phyloP scores from a whole-genome alignment of 2,888 invertebrate species.

The Danaus chrysippus region DNA sequence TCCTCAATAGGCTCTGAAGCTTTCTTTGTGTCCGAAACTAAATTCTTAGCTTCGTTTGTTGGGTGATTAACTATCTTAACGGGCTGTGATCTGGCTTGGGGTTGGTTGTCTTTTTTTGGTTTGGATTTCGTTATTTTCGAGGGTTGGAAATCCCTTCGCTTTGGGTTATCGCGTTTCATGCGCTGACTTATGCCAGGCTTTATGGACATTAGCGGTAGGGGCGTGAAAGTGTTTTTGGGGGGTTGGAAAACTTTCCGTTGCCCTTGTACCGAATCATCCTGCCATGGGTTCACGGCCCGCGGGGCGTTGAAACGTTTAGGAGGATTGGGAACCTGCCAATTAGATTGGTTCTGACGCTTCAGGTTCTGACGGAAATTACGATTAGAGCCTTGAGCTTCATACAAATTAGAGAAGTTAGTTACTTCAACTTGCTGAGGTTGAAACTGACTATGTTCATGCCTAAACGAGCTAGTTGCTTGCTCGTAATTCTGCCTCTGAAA shows the following conservation, averaged over 20 bases:
- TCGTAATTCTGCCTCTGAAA: constrained; percentile 55
- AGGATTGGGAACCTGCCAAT: constrained; percentile 36
- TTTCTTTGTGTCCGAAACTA: constrained; percentile 17
- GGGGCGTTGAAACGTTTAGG: constrained; percentile 42
- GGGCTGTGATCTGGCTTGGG: constrained; percentile 32
- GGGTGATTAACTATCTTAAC: constrained; percentile 37
- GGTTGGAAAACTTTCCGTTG: constrained; percentile 15
- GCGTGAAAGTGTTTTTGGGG: constrained; percentile 12
- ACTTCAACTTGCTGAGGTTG: constrained; percentile 11
- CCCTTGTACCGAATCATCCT: constrained; percentile 11
- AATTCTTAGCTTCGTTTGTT: constrained; percentile 20
- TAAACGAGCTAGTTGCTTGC: constrained; percentile 37
- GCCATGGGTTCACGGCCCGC: constrained; percentile 31
- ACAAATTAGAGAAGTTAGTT: constrained; percentile 34
- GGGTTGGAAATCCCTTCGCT: constrained; percentile 6
- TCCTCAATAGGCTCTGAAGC: constrained; percentile 18
- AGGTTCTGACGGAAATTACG: constrained; percentile 34
- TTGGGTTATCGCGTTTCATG: constrained; percentile 27
- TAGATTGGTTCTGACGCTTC: constrained; percentile 45
- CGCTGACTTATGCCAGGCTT: constrained; percentile 35
- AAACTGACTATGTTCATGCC: constrained; percentile 21
- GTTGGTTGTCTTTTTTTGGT: neutral
- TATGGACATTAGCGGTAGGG: constrained; percentile 24
- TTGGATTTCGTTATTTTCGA: too few species aligned
- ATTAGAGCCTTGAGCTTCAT: constrained; percentile 37